Evolutionary conservation across 2,113 vertebrate species (phyloP), one percentile per base, ranked within the genome.

Genomic region (Scophthalmus maximus): DNA sequence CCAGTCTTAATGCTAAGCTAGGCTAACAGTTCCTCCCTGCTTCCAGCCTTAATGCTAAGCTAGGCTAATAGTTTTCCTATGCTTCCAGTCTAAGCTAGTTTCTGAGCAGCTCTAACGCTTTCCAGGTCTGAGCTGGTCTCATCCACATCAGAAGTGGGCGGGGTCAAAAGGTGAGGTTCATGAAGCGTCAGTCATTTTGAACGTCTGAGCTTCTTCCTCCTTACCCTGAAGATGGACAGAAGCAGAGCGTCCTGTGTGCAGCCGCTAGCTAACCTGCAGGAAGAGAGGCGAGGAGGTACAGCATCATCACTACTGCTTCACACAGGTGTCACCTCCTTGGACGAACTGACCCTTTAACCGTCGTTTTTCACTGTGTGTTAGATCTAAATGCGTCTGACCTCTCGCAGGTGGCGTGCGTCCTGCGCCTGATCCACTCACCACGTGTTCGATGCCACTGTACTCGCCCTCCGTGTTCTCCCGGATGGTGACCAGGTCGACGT

Each of bases 401-500:
- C n/a, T n/a, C n/a, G n/a, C n/a, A n/a, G n/a, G n/a, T n/a, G n/a
- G n/a, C n/a, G n/a, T n/a, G n/a, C n/a, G n/a, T n/a, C n/a, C 30
- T 4, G 30, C n/a, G 20, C 7, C 20, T 17, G 14, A 12, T 1
- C 15, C 20, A 62, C 87, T 82, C 90, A 98, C 97, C 94, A 96
- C 90, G 0, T 98, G 97, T 76, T 99, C 97, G 12, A 99, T 99
- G 15, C 97, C 97, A 8, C 97, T 98, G 91, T 99, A 99, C 87
- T 99, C 97, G 58, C 93, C 93, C 88, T 94, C 93, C 0, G 93
- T 94, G 90, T 94, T 94, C 78, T 94, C 93, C 5, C 91, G 67
- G 79, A 92, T 92, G 70, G 91, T 92, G 47, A 92, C 91, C 80
- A 92, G 85, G 85, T 92, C 3, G 2, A 92, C 91, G 42, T 98